Percentiles rank a stretch among this genome's conserved stretches.
These are phyloP conservation scores for Amphiprion clarkii DNA, from an alignment of 2,797 vertebrate species.

Conservation along the genomic window DNA sequence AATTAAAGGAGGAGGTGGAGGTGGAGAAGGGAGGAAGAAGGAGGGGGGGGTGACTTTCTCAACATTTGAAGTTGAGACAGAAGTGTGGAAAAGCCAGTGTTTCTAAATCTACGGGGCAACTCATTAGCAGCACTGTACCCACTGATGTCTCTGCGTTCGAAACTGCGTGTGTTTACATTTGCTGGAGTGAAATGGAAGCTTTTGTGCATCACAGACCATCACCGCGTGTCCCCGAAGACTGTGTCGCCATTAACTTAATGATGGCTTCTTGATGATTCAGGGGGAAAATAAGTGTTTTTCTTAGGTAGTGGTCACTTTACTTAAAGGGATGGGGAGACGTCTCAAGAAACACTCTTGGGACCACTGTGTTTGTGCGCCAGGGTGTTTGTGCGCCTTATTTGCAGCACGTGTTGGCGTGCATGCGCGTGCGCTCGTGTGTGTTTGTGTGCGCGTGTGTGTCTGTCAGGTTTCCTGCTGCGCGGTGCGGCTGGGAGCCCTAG, in stretches of 20 bases:
- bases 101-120: slow-evolving; percentile 73
- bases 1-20: slow-evolving; percentile 43
- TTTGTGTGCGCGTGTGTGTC: slow-evolving; percentile 46
- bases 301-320: slow-evolving; percentile 77
- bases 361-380: slow-evolving; percentile 23
- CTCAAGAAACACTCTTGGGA: slow-evolving; percentile 67
- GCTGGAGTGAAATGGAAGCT: slow-evolving; percentile 50
- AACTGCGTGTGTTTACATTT: slow-evolving; percentile 69
- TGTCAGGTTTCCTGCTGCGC: slow-evolving; percentile 84
- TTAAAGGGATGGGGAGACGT: slow-evolving; percentile 54
- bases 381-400: slow-evolving; percentile 57
- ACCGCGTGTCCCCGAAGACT: slow-evolving; percentile 65
- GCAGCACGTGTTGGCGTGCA: slow-evolving; percentile 60
- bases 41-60: slow-evolving; percentile 58
- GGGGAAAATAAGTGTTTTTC: slow-evolving; percentile 71
- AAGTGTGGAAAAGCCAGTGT: slow-evolving; percentile 73
- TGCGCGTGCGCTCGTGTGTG: slow-evolving; percentile 8
- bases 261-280: slow-evolving; percentile 80
- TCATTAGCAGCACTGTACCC: slow-evolving; percentile 71
- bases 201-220: slow-evolving; percentile 59
- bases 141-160: slow-evolving; percentile 52
- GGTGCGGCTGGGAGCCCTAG: slow-evolving; percentile 88
- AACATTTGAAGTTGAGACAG: slow-evolving; percentile 77
- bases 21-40: neutral
- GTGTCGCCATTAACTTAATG: slow-evolving; percentile 76